Evolutionary conservation across 1,140 invertebrate genomes (phyloP), one percentile per base, ranked within the genome.

Genomic region (Leucophenga varia): DNA sequence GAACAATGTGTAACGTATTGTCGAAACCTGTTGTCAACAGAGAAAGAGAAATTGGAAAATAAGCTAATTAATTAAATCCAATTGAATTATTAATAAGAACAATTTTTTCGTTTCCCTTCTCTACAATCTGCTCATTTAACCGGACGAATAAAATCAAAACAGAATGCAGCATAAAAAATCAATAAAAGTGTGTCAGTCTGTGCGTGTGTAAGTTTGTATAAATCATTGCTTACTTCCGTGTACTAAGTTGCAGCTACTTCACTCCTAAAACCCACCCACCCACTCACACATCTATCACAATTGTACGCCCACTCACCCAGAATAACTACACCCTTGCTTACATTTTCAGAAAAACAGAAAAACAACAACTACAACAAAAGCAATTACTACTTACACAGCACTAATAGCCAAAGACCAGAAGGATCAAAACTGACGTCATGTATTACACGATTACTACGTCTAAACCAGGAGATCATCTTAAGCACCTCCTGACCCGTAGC

Each of bases 401-500:
- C 74, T 7, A 88, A 65, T n/a, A 88, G 72, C 85, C 85, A 87
- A 37, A 80, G 78, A 28, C 84, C 84, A n/a, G 79, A 78, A 17
- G 84, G 81, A 76, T 88, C 85, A 73, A 88, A 88, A 65, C 84
- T 85, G 45, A 87, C 64, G 45, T 82, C 80, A 51, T 82, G 77
- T 30, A 88, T 84, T 51, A 76, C 71, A 70, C 83, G 83, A 35
- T 79, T 77, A 16, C 72, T 73, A 20, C 81, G 79, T 52, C 77
- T 76, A 68, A 84, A 84, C 86, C 86, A 89, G 51, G 83, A 81
- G 47, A 89, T 75, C 60, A 82, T 80, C 58, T 83, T 86, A n/a
- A 86, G 65, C n/a, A 85, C 74, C 35, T 72, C 63, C 54, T 65
- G 64, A 5, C 57, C 59, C 8, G 25, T 46, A 18, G 61, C 52